Percentiles rank a stretch among this genome's conserved stretches.
Conservation (phyloP, 2,797 vertebrate genomes). For the Scleropages formosus region DNA sequence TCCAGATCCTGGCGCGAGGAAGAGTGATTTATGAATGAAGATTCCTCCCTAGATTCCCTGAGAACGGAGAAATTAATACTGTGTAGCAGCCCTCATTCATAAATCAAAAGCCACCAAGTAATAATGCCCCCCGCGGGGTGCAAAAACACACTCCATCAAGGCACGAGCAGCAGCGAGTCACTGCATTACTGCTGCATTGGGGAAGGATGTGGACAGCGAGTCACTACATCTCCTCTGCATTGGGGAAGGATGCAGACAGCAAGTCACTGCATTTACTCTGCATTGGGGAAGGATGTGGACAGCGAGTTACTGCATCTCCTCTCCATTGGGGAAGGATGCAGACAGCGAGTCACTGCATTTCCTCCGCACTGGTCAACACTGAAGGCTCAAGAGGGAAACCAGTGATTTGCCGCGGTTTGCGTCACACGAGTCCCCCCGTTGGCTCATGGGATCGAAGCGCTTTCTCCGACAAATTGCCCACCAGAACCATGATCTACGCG, state of each 20-base stretch:
- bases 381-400: no score
- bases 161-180: background rate
- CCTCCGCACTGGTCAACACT: no score
- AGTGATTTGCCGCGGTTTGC: no score
- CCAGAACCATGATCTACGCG: background rate
- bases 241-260: no score
- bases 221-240: background rate
- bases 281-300: no score
- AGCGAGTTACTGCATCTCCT: no score
- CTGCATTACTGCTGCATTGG: background rate
- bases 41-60: constrained; percentile 26
- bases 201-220: background rate
- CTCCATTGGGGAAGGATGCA: no score
- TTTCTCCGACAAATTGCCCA: background rate
- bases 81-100: constrained; percentile 20
- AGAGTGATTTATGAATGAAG: constrained; percentile 28
- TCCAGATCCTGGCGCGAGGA: constrained; percentile 1
- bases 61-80: constrained; percentile 30
- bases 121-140: constrained; percentile 1
- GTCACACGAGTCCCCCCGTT: background rate
- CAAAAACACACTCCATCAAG: background rate
- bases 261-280: no score
- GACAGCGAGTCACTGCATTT: no score
- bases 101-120: constrained; percentile 23
- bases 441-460: no score